phyloP scores from a whole-genome alignment of 2,888 invertebrate species.

The Aphidoletes aphidimyza region DNA sequence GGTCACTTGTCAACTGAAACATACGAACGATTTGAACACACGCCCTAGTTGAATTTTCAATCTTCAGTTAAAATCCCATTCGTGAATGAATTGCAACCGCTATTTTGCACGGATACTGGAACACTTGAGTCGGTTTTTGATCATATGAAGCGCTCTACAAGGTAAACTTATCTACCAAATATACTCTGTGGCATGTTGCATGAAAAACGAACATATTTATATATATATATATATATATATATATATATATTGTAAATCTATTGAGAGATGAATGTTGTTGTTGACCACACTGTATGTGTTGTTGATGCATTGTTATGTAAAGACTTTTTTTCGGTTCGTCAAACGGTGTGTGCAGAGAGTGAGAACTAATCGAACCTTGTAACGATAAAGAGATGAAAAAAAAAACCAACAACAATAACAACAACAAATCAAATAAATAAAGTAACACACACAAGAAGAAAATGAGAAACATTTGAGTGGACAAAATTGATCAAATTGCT shows the following conservation, averaged over 20 bases:
- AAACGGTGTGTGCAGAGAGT: background rate
- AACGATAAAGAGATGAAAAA: too few species aligned
- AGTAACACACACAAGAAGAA: background rate
- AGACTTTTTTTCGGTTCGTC: background rate
- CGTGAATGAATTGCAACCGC: background rate
- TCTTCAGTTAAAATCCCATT: too few species aligned
- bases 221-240: too few species aligned
- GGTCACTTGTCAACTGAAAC: background rate
- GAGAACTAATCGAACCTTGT: background rate
- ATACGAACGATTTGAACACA: background rate
- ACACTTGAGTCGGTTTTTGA: background rate
- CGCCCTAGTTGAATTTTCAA: background rate
- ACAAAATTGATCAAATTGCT: background rate
- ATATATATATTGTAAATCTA: background rate
- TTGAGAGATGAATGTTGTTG: background rate
- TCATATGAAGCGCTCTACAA: slow-evolving; percentile 4
- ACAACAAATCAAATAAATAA: too few species aligned
- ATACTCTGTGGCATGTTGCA: too few species aligned
- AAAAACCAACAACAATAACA: too few species aligned
- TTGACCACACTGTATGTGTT: background rate
- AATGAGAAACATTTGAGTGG: background rate
- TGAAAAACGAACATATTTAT: background rate
- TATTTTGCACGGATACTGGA: background rate
- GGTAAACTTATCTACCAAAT: background rate
- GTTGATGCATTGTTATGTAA: background rate